Base-by-base conservation (phyloP, 2,113 vertebrate species). In the Syngnathus scovelli region DNA sequence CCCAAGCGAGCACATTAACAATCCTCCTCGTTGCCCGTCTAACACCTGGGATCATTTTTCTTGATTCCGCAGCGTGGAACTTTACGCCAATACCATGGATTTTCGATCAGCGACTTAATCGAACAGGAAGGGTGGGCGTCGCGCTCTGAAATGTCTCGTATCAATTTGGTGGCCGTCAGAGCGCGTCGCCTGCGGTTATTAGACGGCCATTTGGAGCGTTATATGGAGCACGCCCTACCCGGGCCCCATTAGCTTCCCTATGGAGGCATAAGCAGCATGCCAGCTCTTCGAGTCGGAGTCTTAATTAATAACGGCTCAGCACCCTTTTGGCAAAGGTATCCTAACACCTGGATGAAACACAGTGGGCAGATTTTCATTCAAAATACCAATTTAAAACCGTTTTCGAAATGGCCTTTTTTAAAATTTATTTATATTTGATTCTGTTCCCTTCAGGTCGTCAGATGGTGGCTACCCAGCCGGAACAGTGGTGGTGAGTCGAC, bases 381-480 rank as follows among this genome's bases (percentile, higher is more conserved):
- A 16, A 46, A 16, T 5, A 41, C 2, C 27, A 4, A 21, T 10
- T 21, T 11, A 5, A 11, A 52, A 52, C 9, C 21, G 9, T 52
- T 46, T 46, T 46, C 15, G 4, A 6, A 46, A 46, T 39, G 11
- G 13, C 6, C 13, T 16, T 48, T 46, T 4, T 16, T 6, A 2
- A 7, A 19, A 19, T 18, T 16, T 7, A 6, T 52, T 18, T 39
- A 36, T 59, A 33, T 16, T 75, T 8, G 64, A 33, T 33, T 33
- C 74, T 58, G 38, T 43, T 19, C 52, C 19, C 18, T 70, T 1
- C 79, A 99, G 97, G 85, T 92, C 94, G 62, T 93, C 94, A 79
- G 94, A 98, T 96, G 95, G 95, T 94, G 93, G 93, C 76, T 93
- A 92, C 65, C 77, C 93, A 66, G 92, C 93, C 58, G 95, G 95